These are phyloP conservation scores for Penaeus vannamei DNA, from an alignment of 1,140 invertebrate genomes.

Conservation along the genomic window DNA sequence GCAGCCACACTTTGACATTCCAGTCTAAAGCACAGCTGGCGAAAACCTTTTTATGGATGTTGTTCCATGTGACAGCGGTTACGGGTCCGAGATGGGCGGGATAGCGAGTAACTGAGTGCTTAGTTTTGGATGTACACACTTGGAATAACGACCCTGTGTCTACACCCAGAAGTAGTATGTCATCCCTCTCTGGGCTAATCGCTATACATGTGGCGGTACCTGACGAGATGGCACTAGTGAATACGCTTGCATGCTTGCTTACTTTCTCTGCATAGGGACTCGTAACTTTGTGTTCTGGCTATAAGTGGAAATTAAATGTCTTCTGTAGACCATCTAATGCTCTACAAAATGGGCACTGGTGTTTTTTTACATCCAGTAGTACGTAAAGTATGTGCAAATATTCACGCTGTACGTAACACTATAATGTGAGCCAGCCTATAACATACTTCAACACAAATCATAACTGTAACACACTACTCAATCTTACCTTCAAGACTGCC, in stretches of 20 bases:
- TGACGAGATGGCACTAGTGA: conserved; percentile 70
- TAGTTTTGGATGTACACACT: conserved; percentile 89
- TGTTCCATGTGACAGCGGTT: conserved; percentile 90
- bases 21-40: conserved; percentile 93
- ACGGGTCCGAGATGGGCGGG: conserved; percentile 89
- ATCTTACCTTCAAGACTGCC: conserved; percentile 2
- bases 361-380: too few relatives aligned
- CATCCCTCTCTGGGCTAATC: conserved; percentile 85
- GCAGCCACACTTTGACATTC: conserved; percentile 96
- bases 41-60: conserved; percentile 88
- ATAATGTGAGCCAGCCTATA: background rate
- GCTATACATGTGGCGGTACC: conserved; percentile 89
- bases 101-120: conserved; percentile 74
- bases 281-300: background rate
- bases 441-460: background rate
- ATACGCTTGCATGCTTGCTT: background rate
- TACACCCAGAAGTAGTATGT: conserved; percentile 91
- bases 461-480: background rate
- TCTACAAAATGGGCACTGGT: too few relatives aligned
- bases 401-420: background rate
- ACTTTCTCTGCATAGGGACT: background rate
- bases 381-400: too few relatives aligned
- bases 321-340: too few relatives aligned
- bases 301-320: too few relatives aligned
- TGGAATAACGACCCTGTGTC: conserved; percentile 94